These are phyloP conservation scores for Netelia virgata DNA, from an alignment of 2,888 invertebrate species.

Conservation along the genomic window DNA sequence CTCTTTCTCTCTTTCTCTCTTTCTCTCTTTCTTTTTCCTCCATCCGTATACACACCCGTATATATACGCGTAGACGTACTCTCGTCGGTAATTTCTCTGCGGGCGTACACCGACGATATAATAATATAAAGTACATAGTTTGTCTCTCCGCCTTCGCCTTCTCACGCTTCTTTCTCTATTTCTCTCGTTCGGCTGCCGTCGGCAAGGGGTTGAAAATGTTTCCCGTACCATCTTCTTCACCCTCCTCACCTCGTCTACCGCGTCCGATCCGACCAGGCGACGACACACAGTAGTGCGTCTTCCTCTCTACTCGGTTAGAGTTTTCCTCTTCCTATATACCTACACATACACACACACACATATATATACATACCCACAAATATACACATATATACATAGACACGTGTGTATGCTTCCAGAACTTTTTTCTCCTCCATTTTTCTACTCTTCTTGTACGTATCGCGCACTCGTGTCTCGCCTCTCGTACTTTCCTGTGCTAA, in stretches of 20 bases:
- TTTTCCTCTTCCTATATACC: background rate
- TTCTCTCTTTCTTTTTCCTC: background rate
- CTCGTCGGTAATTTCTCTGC: constrained; percentile 47
- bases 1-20: background rate
- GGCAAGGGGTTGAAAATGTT: constrained; percentile 45
- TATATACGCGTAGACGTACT: background rate
- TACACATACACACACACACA: background rate
- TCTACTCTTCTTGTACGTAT: too few relatives aligned
- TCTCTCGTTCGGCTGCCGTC: constrained; percentile 10
- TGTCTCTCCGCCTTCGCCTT: constrained; percentile 1
- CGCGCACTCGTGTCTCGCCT: constrained; percentile 1
- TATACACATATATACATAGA: background rate
- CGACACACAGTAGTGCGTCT: too few relatives aligned
- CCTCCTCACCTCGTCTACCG: background rate
- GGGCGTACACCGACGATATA: constrained; percentile 39
- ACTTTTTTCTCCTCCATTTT: too few relatives aligned
- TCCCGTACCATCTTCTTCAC: constrained; percentile 20
- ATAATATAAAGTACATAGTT: constrained; percentile 39
- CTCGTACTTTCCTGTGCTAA: background rate
- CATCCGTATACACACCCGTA: too few relatives aligned
- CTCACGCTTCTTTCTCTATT: constrained; percentile 11
- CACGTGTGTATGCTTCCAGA: background rate
- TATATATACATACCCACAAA: background rate
- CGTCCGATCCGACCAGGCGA: background rate
- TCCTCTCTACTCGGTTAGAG: too few relatives aligned